phyloP scores from a whole-genome alignment of 2,888 invertebrate genomes.

The Herminia tarsipennalis region DNA sequence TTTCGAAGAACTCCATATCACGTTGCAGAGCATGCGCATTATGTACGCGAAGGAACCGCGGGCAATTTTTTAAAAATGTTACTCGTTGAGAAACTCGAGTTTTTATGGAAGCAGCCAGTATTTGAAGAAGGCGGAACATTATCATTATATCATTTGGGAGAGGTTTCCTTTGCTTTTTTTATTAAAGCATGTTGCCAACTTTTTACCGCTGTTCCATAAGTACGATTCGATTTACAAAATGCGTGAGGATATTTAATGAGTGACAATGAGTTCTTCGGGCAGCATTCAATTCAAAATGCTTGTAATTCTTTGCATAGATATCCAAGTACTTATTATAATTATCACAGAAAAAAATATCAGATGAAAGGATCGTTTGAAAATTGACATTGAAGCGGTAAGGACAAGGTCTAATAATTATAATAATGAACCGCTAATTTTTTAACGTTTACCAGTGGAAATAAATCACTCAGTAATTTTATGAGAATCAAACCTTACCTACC shows the following conservation, averaged over 20 bases:
- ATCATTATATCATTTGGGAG: conserved; percentile 17
- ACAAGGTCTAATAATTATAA: too few relatives aligned
- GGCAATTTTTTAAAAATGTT: conserved; percentile 20
- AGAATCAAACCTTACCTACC: too few relatives aligned
- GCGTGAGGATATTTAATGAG: background rate
- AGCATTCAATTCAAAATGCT: too few relatives aligned
- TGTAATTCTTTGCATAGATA: too few relatives aligned
- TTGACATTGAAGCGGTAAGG: too few relatives aligned
- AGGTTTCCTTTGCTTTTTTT: conserved; percentile 13
- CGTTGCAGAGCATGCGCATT: conserved; percentile 18
- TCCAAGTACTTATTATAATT: too few relatives aligned
- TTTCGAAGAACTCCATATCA: conserved; percentile 34
- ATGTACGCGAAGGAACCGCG: conserved; percentile 22
- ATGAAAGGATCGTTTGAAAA: too few relatives aligned
- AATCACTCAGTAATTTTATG: too few relatives aligned
- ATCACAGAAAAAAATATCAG: too few relatives aligned
- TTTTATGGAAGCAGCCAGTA: conserved; percentile 23
- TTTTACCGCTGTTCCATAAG: background rate
- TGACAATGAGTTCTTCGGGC: too few relatives aligned
- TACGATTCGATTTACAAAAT: background rate
- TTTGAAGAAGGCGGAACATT: conserved; percentile 37
- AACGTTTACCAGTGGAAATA: too few relatives aligned
- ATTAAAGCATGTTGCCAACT: background rate
- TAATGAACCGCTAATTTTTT: too few relatives aligned
- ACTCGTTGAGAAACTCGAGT: conserved; percentile 30